A percentile compares a stretch with the other conserved stretches of the same genome.
Conservation (phyloP, 2,113 vertebrate genomes). For the Macaca fascicularis region DNA sequence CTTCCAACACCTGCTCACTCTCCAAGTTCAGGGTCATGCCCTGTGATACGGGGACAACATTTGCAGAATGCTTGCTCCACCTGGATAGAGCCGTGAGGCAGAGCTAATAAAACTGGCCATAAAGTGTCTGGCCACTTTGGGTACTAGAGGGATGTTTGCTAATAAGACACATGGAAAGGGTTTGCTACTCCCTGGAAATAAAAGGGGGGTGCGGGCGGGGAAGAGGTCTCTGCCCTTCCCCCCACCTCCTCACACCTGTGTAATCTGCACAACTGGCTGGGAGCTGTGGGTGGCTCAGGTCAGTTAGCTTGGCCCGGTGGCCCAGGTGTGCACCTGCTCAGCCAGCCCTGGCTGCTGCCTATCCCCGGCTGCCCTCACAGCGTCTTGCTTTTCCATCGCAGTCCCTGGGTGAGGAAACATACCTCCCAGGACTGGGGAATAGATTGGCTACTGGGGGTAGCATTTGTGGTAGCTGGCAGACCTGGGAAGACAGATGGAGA, state of each 20-base stretch:
- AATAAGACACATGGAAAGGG: conserved; percentile 14
- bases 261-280: not conserved
- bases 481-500: not conserved
- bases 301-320: not conserved
- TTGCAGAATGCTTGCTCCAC: fast-evolving
- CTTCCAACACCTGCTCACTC: not conserved
- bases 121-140: not conserved
- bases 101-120: not conserved
- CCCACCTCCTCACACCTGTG: not conserved
- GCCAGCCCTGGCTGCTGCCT: not conserved
- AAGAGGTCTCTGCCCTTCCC: not conserved
- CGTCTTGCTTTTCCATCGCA: fast-evolving
- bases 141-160: not conserved
- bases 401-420: not conserved
- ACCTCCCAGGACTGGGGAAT: too few relatives aligned
- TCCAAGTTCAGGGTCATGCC: not conserved
- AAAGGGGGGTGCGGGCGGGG: fast-evolving
- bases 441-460: not conserved
- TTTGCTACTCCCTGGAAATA: not conserved
- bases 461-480: not conserved
- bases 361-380: not conserved
- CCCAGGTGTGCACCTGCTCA: not conserved
- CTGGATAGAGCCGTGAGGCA: not conserved
- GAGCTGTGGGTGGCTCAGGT: not conserved
- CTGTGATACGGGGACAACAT: not conserved